Evolutionary conservation across 2,888 invertebrate species (phyloP).

Genomic region (Creontiades dilutus): DNA sequence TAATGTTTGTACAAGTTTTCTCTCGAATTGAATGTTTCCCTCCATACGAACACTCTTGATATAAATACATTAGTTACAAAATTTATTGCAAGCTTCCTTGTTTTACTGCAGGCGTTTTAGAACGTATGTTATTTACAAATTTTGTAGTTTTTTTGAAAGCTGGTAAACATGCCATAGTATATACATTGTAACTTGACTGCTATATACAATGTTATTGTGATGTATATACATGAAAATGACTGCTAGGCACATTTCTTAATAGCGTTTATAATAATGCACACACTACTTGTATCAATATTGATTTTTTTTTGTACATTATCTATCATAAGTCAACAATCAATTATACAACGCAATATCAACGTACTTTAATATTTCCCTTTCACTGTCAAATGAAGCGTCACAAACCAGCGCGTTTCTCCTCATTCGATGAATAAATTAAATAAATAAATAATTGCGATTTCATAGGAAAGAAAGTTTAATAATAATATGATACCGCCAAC

Average conservation of each 20-base stretch:
- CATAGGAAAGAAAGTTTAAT: neutral
- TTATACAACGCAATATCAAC: constrained; percentile 34
- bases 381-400: neutral
- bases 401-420: neutral
- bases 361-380: neutral
- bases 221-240: constrained; percentile 56
- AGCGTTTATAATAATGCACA: constrained; percentile 50
- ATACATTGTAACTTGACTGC: constrained; percentile 29
- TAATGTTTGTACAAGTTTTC: constrained; percentile 71
- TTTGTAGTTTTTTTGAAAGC: constrained; percentile 29
- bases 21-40: constrained; percentile 68
- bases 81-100: constrained; percentile 60
- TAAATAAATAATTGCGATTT: constrained; percentile 8
- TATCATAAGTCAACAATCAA: constrained; percentile 26
- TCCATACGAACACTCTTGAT: constrained; percentile 74
- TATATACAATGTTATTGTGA: constrained; percentile 61
- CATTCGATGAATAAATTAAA: constrained; percentile 13
- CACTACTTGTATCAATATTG: constrained; percentile 26
- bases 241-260: constrained; percentile 61
- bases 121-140: constrained; percentile 34
- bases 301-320: constrained; percentile 18
- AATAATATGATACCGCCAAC: neutral
- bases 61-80: constrained; percentile 72
- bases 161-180: constrained; percentile 35
- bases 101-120: constrained; percentile 46